Evolutionary conservation across 2,113 vertebrate species (phyloP).

Genomic region (Tor tambroides): DNA sequence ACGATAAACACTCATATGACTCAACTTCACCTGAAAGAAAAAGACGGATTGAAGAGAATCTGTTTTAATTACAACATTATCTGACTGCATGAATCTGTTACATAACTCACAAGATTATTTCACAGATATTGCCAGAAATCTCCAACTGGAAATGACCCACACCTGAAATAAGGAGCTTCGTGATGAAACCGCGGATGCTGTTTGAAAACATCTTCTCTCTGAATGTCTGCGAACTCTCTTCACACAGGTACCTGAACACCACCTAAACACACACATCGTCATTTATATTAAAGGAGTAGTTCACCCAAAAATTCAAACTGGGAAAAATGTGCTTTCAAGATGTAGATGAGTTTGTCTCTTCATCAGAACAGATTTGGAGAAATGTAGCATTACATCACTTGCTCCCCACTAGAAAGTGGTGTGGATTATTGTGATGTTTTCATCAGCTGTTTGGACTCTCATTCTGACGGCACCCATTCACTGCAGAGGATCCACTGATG

Average conservation of each 20-base stretch:
- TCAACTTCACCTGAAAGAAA: constrained; percentile 74
- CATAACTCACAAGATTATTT: background rate
- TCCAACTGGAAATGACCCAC: background rate
- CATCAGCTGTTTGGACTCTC: no score
- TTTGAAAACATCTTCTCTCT: constrained; percentile 82
- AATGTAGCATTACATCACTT: no score
- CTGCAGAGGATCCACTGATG: background rate
- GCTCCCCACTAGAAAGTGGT: background rate
- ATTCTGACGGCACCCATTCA: background rate
- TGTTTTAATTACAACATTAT: background rate
- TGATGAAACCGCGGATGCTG: constrained; percentile 76
- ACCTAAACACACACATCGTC: constrained; percentile 73
- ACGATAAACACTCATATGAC: constrained; percentile 87
- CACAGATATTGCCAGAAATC: background rate
- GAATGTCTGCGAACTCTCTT: constrained; percentile 74
- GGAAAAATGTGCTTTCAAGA: background rate
- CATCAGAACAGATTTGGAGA: background rate
- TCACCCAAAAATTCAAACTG: background rate
- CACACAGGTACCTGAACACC: constrained; percentile 82
- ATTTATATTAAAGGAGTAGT: background rate
- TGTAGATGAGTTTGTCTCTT: background rate
- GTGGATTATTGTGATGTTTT: background rate
- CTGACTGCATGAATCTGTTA: background rate
- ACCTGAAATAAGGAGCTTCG: constrained; percentile 86
- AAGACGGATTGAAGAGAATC: background rate